Base-by-base conservation (phyloP, 1,140 invertebrate genomes). In the Leptopilina boulardi region DNA sequence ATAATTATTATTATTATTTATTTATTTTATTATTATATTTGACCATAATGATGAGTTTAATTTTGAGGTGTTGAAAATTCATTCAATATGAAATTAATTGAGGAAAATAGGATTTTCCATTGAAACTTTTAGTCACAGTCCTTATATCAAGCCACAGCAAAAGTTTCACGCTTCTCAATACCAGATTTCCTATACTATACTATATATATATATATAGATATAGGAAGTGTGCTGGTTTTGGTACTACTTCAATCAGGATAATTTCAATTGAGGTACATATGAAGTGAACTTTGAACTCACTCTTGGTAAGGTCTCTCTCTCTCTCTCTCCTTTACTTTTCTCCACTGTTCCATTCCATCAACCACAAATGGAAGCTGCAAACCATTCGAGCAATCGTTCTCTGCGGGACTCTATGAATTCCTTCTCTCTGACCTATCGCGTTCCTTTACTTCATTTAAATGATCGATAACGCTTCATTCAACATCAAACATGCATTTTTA, bases 311-410 rank as follows among this genome's bases (percentile, higher is more conserved):
- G 59, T n/a, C 59, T 13, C 54, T 6, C 34, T 38, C 34, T 6
- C 34, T 38, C 2, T 38, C 34, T 38, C 34, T 38, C 47, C 26
- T 66, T 66, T 66, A 66, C 59, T 34, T 66, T 66, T 66, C 59
- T 66, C 23, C 59, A 30, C 26, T 66, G 59, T 66, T 66, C 59
- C 59, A 23, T 66, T 66, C 59, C 26, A 66, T 66, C 59, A 66
- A 23, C 26, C 26, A 30, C 26, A 26, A 66, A 66, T 66, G 26
- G 21, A 66, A 66, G 59, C 59, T 66, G 59, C 34, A 18, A 51
- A 18, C 47, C 47, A 51, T 3, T 51, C 15, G 15, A 66, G 59
- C 26, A 66, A 30, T 66, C 59, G 59, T n/a, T 66, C 59, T 26
- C 26, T 8, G 34, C 5, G 34, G 34, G n/a, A n/a, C n/a, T 38